Percentiles rank a stretch among this genome's conserved stretches.
Conservation (phyloP, 2,888 invertebrate genomes). For the Drepana falcataria region DNA sequence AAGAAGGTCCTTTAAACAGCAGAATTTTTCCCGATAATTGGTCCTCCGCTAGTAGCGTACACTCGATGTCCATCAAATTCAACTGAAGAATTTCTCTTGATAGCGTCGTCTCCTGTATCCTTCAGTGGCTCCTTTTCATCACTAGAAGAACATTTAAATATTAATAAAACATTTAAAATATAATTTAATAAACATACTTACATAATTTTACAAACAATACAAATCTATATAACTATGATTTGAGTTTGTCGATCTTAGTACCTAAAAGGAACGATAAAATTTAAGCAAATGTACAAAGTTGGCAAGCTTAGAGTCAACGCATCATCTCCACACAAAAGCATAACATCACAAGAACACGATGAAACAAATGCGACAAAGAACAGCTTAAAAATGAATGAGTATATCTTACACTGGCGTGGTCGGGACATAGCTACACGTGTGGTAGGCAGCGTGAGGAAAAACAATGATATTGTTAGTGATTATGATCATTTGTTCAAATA, state of each 20-base stretch:
- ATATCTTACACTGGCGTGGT: slow-evolving; percentile 83
- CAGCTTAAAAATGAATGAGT: slow-evolving; percentile 26
- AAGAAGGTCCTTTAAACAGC: slow-evolving; percentile 80
- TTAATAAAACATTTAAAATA: slow-evolving; percentile 6
- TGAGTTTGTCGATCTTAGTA: slow-evolving; percentile 1
- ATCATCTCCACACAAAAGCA: slow-evolving; percentile 13
- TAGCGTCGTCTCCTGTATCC: slow-evolving; percentile 81
- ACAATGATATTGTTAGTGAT: slow-evolving; percentile 48
- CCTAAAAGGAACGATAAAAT: slow-evolving; percentile 14
- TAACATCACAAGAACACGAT: slow-evolving; percentile 21
- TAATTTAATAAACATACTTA: slow-evolving; percentile 16
- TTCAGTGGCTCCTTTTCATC: slow-evolving; percentile 91
- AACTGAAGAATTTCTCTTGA: slow-evolving; percentile 87
- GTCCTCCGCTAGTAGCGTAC: slow-evolving; percentile 89
- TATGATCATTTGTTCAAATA: slow-evolving; percentile 34
- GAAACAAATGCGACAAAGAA: slow-evolving; percentile 16
- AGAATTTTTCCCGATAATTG: slow-evolving; percentile 93
- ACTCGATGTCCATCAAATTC: slow-evolving; percentile 91
- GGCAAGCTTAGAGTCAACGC: slow-evolving; percentile 17
- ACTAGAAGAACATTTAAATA: slow-evolving; percentile 49
- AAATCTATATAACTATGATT: neutral
- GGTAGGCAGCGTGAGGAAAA: slow-evolving; percentile 73
- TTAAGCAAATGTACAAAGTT: slow-evolving; percentile 19
- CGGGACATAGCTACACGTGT: slow-evolving; percentile 74
- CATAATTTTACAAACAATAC: slow-evolving; percentile 12